These are phyloP conservation scores for Oegoconia quadripuncta DNA, from an alignment of 2,888 invertebrate genomes.

Conservation along the genomic window DNA sequence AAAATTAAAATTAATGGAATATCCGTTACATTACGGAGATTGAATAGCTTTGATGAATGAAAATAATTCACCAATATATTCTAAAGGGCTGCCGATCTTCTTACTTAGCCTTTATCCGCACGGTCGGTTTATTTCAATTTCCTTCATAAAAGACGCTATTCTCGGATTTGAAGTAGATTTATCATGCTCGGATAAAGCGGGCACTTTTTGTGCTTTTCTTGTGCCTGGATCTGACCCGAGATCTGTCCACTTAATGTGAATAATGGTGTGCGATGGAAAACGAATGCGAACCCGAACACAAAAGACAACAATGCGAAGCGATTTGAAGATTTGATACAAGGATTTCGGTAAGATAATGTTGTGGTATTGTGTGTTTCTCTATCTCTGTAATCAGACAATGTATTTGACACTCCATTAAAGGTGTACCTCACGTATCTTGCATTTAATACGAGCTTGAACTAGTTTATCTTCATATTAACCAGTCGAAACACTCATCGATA, in stretches of 20 bases:
- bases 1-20: too few relatives aligned
- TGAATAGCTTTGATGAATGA: slow-evolving; percentile 59
- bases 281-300: slow-evolving; percentile 75
- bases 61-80: slow-evolving; percentile 76
- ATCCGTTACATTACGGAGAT: slow-evolving; percentile 14
- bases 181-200: slow-evolving; percentile 80
- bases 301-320: slow-evolving; percentile 77
- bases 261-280: slow-evolving; percentile 79
- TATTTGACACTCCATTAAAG: not conserved
- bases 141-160: slow-evolving; percentile 80
- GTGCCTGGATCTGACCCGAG: slow-evolving; percentile 79
- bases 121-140: slow-evolving; percentile 80
- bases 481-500: too few relatives aligned
- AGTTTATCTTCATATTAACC: too few relatives aligned
- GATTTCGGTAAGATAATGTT: slow-evolving; percentile 63
- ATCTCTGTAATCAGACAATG: slow-evolving; percentile 8
- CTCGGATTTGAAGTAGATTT: slow-evolving; percentile 80
- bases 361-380: slow-evolving; percentile 39
- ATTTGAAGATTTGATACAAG: slow-evolving; percentile 76
- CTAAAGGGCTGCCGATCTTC: slow-evolving; percentile 74
- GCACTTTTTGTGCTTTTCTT: slow-evolving; percentile 80
- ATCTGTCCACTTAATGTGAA: slow-evolving; percentile 80
- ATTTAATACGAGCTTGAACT: too few relatives aligned
- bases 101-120: slow-evolving; percentile 79
- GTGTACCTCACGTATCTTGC: not conserved